Conservation (phyloP, 2,888 invertebrate genomes). For the Ochropacha duplaris region DNA sequence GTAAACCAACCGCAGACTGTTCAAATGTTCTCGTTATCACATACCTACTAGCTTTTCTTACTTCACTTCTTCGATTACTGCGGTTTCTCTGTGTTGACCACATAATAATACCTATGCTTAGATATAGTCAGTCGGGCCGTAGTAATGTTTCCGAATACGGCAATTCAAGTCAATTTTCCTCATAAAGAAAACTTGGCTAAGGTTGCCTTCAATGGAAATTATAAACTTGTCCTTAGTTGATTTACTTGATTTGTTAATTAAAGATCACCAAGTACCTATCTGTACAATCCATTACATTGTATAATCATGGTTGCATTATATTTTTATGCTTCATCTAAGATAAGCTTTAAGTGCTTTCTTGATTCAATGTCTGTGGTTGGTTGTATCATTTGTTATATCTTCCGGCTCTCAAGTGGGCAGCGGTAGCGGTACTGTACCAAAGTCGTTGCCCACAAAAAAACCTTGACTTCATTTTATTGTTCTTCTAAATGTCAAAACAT, state of each 20-base stretch:
- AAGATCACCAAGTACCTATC: neutral
- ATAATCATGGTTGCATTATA: neutral
- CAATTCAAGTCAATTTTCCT: neutral
- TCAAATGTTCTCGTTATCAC: neutral
- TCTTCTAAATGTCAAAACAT: conserved; percentile 12
- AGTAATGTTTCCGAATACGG: neutral
- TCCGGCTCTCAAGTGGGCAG: conserved; percentile 10
- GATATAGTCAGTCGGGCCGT: neutral
- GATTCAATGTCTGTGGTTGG: conserved; percentile 9
- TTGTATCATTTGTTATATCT: conserved; percentile 7
- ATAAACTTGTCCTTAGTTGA: neutral
- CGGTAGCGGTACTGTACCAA: conserved; percentile 20
- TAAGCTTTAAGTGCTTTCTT: conserved; percentile 18
- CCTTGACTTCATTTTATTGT: conserved; percentile 26
- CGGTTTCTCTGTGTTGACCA: neutral
- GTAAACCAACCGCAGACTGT: neutral
- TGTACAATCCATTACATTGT: neutral
- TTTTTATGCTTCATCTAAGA: conserved; percentile 10
- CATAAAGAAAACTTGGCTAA: neutral
- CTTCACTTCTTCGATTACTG: neutral
- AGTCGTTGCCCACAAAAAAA: conserved; percentile 28
- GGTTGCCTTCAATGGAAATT: neutral
- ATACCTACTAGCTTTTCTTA: neutral
- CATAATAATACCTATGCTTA: neutral
- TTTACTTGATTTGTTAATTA: neutral